phyloP scores from a whole-genome alignment of 2,888 invertebrate genomes.

The Cataglyphis altisquamis region DNA sequence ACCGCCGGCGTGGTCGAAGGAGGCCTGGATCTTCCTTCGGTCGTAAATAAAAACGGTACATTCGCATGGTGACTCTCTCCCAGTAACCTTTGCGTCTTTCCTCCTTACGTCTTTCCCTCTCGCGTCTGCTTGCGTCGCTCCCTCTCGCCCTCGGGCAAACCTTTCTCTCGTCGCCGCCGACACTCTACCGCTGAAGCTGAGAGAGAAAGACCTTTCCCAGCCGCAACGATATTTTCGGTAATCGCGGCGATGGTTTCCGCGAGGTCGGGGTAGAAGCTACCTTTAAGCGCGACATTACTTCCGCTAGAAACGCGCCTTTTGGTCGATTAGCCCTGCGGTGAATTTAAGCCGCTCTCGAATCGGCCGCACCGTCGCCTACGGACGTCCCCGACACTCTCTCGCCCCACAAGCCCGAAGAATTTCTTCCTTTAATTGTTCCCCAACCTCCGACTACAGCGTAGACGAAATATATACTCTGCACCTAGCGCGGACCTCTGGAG shows the following conservation, averaged over 20 bases:
- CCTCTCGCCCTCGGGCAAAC: neutral
- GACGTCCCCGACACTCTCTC: conserved; percentile 41
- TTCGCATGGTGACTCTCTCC: conserved; percentile 50
- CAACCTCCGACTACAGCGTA: conserved; percentile 54
- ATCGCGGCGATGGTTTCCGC: conserved; percentile 63
- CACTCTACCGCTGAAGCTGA: neutral
- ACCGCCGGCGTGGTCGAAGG: conserved; percentile 67
- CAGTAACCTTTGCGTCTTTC: conserved; percentile 54
- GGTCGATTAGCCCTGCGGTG: conserved; percentile 83
- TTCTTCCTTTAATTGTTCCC: conserved; percentile 83
- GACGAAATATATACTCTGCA: conserved; percentile 71
- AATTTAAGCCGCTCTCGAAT: conserved; percentile 80
- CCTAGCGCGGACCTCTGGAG: conserved; percentile 61
- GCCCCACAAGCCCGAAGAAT: conserved; percentile 78
- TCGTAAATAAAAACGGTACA: conserved; percentile 79
- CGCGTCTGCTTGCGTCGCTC: conserved; percentile 5
- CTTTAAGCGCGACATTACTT: conserved; percentile 80
- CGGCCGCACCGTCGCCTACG: conserved; percentile 59
- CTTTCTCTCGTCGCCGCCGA: neutral
- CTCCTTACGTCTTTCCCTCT: conserved; percentile 31
- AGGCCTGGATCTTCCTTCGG: conserved; percentile 74
- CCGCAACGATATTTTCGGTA: conserved; percentile 74
- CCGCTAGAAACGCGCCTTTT: conserved; percentile 81
- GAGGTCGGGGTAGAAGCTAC: conserved; percentile 39
- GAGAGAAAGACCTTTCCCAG: conserved; percentile 46